Evolutionary conservation across 2,797 vertebrate species (phyloP).

Genomic region (Gymnopithys bicolor): DNA sequence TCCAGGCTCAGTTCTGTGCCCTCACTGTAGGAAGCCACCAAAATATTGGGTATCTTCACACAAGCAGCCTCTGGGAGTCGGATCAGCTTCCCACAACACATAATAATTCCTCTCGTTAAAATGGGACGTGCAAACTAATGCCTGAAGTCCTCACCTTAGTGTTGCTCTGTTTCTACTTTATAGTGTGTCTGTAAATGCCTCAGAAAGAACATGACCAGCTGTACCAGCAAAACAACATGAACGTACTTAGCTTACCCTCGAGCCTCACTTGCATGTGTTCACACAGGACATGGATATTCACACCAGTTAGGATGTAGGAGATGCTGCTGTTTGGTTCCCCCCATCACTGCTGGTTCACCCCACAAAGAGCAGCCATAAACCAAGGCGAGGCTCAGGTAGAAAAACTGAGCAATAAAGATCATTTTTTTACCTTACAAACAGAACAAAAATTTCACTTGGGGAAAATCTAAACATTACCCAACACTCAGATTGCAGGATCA

Average conservation of each 20-base stretch:
- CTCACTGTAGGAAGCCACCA: constrained; percentile 19
- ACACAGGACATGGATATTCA: neutral
- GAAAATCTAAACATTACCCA: neutral
- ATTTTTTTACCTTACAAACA: neutral
- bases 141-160: constrained; percentile 57
- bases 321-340: neutral
- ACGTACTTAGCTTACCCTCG: neutral
- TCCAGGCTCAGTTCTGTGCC: constrained; percentile 9
- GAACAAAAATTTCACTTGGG: neutral
- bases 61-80: constrained; percentile 46
- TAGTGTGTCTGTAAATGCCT: constrained; percentile 37
- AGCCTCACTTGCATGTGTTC: neutral
- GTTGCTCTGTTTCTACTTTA: constrained; percentile 36
- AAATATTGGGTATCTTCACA: constrained; percentile 43
- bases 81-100: constrained; percentile 54
- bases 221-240: neutral
- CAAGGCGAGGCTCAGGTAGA: neutral
- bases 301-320: neutral
- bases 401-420: neutral
- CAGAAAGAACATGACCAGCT: constrained; percentile 3
- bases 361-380: neutral
- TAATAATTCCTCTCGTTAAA: constrained; percentile 58
- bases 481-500: neutral
- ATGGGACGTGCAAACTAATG: neutral
- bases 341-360: neutral